Evolutionary conservation across 2,888 invertebrate genomes (phyloP), one percentile per base, ranked within the genome.

Genomic region (Endotricha flammealis): DNA sequence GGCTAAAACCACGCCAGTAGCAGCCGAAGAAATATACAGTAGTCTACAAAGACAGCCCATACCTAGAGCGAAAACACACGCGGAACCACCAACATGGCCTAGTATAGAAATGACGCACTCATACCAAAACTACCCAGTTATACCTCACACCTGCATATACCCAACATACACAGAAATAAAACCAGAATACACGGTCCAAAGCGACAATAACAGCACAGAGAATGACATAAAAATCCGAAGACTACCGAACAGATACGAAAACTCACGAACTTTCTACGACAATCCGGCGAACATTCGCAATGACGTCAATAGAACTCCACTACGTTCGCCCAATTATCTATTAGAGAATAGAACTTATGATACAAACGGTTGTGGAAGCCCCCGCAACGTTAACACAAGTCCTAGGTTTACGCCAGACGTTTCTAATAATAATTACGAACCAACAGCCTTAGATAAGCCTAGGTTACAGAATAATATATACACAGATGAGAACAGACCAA

Each of bases 21-120:
- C 87, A 1, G 88, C 82, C 0, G 89, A 88, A n/a, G 89, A 89
- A 41, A 88, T 87, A 40, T 87, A 87, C 65, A 85, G 85, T 59
- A 87, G 87, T 10, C 46, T 87, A 1, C 87, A 87, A 36, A 42
- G 87, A 12, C 92, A 93, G 54, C 92, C 93, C 0, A 92, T 93
- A 44, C 93, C 93, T 0, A 66, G 91, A 12, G 88, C 91, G 0
- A 93, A 93, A 63, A 91, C 92, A 1, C 91, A 91, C 57, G 86
- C 90, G 12, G 77, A 90, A 38, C 89, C 88, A 4, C 73, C 87
- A 7, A 69, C 88, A 34, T 85, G 89, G 88, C 77, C 86, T 10
- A 79, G 73, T 44, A 75, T 83, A 46, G 86, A 87, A 37, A 70
- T 85, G 51, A 50, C 83, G 0, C 78, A 85, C 44, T 71, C 82